Base-by-base conservation (phyloP, 2,113 vertebrate genomes). In the Mugil cephalus region DNA sequence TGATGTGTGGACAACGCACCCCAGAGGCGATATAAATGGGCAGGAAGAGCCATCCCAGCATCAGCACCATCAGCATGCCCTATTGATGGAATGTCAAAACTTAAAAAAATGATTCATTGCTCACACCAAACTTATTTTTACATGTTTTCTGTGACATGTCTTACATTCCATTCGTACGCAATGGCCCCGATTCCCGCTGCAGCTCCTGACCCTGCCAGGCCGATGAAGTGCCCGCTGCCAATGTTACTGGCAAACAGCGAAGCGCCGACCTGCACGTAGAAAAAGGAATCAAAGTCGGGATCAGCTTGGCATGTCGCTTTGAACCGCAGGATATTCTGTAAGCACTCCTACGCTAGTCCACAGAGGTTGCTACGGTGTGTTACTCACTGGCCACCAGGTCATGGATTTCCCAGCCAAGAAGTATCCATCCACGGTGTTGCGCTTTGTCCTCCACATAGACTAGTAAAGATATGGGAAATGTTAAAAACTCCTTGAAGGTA, bases 171-270 rank as follows among this genome's bases (percentile, higher is more conserved):
- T 85, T 99, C 98, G 0, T 97, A 99, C 40, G 96, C 94, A 7
- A 95, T 88, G 0, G 95, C 95, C 0, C 94, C 96, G 0, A 99
- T 95, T 17, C 98, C 98, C 0, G 94, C 91, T 0, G 98, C 98
- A 0, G 98, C 97, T 3, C 97, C 98, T 0, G 97, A 99, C 1
- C 98, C 98, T 0, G 98, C 98, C 82, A 99, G 87, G 12, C 98
- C 98, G 0, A 99, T 95, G 84, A 99, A 99, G 74, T 99, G 98
- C 1, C 98, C 98, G 0, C 98, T 99, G 61, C 98, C 98, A 35
- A 99, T 95, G 0, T 99, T 99, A 84, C 98, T 99, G 90, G 98
- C 96, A 83, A 99, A 99, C 38, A 99, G 91, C 18, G 98, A 99
- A 0, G 97, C 95, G 0, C 98, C 98, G 34, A 99, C 96, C 98